Conservation (phyloP, 1,140 invertebrate genomes). For the Propsilocerus akamusi region DNA sequence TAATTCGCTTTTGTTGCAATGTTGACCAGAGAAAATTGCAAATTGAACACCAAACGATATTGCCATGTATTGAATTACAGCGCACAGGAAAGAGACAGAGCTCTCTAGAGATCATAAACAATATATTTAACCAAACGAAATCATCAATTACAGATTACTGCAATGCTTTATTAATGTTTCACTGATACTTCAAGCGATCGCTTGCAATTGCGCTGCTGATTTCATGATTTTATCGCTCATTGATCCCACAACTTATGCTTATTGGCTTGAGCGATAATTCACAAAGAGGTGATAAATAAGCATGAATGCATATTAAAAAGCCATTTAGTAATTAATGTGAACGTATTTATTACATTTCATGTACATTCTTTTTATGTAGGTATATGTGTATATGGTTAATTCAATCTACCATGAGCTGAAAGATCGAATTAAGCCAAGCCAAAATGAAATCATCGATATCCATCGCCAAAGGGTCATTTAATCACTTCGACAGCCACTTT, state of each 20-base stretch:
- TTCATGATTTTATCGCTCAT: neutral
- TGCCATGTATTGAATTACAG: neutral
- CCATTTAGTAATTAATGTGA: conserved; percentile 1
- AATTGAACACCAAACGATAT: neutral
- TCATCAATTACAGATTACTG: conserved; percentile 3
- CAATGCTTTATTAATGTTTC: neutral
- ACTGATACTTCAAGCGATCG: neutral
- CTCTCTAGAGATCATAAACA: neutral
- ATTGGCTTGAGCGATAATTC: neutral
- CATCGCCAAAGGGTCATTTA: no score
- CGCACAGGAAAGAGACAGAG: neutral
- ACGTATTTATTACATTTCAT: neutral
- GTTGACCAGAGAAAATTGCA: neutral
- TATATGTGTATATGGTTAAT: no score
- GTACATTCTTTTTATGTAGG: neutral
- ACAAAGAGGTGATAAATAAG: conserved; percentile 3
- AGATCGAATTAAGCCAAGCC: no score
- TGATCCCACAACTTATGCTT: conserved; percentile 1
- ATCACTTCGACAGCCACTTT: no score
- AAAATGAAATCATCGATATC: no score
- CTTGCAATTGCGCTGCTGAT: neutral
- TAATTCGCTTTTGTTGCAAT: neutral
- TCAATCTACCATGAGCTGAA: no score
- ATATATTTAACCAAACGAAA: conserved; percentile 1
- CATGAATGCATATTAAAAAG: conserved; percentile 2